These are phyloP conservation scores for Dicycla oo DNA, from an alignment of 2,888 invertebrate species.

Conservation along the genomic window DNA sequence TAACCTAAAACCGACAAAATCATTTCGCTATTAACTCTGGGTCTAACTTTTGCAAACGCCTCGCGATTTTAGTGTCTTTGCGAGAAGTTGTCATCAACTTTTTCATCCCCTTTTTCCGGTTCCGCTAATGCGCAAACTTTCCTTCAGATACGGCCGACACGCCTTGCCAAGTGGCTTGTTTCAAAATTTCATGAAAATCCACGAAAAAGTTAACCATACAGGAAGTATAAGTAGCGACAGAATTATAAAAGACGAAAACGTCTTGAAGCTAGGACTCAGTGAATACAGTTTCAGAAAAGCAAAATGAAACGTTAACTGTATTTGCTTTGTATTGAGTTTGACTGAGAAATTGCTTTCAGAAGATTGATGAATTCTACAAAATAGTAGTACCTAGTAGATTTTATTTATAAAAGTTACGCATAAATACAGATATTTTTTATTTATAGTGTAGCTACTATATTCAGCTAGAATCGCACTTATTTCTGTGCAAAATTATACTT, in stretches of 20 bases:
- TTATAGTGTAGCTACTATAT: too few relatives aligned
- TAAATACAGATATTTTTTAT: too few relatives aligned
- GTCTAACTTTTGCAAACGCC: slow-evolving; percentile 66
- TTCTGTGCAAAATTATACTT: too few relatives aligned
- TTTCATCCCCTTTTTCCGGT: slow-evolving; percentile 83
- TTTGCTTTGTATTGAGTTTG: slow-evolving; percentile 18
- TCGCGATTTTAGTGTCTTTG: slow-evolving; percentile 72
- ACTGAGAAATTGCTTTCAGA: slow-evolving; percentile 25
- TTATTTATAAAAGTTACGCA: too few relatives aligned
- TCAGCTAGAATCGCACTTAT: too few relatives aligned
- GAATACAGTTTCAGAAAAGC: slow-evolving; percentile 4
- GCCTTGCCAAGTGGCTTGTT: slow-evolving; percentile 70
- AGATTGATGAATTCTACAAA: slow-evolving; percentile 17
- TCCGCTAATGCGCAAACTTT: slow-evolving; percentile 83
- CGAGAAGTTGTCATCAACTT: slow-evolving; percentile 77
- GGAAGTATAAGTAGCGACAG: slow-evolving; percentile 46
- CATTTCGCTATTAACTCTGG: slow-evolving; percentile 68
- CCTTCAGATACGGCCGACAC: slow-evolving; percentile 70
- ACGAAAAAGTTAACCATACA: slow-evolving; percentile 64
- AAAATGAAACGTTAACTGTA: slow-evolving; percentile 12
- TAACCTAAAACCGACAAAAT: slow-evolving; percentile 58
- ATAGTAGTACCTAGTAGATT: background rate
- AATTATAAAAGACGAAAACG: slow-evolving; percentile 43
- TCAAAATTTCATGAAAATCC: slow-evolving; percentile 75
- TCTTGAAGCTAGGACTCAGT: slow-evolving; percentile 11